Conservation (phyloP, 2,113 vertebrate genomes). For the Ageneiosus marmoratus region DNA sequence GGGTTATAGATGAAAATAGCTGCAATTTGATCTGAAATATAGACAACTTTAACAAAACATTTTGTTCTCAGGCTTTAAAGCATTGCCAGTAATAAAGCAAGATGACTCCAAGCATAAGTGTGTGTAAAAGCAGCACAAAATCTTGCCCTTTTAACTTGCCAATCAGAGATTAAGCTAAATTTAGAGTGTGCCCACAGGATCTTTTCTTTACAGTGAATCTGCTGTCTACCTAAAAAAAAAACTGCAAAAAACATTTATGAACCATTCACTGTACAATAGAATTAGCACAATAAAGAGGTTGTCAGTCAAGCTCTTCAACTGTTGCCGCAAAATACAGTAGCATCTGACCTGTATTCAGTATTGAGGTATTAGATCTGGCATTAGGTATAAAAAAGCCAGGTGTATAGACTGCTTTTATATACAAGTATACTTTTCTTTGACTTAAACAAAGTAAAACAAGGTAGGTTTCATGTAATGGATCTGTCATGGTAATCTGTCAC, state of each 20-base stretch:
- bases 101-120: background rate
- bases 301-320: background rate
- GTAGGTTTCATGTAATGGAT: background rate
- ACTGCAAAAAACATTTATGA: background rate
- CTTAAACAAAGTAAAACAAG: background rate
- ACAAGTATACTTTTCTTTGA: background rate
- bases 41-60: background rate
- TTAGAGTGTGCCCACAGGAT: background rate
- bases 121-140: background rate
- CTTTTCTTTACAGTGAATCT: background rate
- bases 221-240: background rate
- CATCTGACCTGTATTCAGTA: background rate
- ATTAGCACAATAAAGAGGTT: background rate
- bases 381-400: background rate
- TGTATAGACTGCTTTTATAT: background rate
- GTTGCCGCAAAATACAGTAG: background rate
- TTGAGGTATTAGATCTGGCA: background rate
- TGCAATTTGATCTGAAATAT: background rate
- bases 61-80: background rate
- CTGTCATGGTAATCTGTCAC: background rate
- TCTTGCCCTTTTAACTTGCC: conserved; percentile 6
- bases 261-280: background rate
- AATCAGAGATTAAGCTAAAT: background rate
- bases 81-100: background rate
- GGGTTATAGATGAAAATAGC: background rate